Conservation (phyloP, 2,113 vertebrate genomes). For the Notarius lentiginosus region DNA sequence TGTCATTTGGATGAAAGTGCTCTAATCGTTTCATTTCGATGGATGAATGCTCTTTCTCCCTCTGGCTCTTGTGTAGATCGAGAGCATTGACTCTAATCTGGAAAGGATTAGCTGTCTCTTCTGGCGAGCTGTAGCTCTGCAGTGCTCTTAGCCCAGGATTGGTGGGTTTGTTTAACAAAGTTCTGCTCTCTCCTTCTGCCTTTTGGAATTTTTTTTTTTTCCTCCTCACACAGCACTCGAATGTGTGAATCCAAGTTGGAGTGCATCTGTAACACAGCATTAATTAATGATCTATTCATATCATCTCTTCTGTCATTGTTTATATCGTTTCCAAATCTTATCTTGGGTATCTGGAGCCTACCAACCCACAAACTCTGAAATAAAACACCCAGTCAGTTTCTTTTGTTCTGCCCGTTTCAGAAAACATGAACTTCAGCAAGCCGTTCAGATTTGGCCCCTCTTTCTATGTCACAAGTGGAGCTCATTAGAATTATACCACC, state of each 20-base stretch:
- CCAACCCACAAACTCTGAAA: no score
- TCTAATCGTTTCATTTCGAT: background rate
- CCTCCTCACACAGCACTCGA: background rate
- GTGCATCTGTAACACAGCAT: background rate
- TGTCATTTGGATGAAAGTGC: background rate
- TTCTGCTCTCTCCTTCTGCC: constrained; percentile 30
- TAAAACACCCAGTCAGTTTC: no score
- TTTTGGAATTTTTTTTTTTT: constrained; percentile 17
- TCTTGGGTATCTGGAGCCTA: no score
- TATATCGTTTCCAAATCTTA: no score
- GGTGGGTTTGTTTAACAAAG: background rate
- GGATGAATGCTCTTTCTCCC: constrained; percentile 2
- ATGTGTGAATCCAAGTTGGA: background rate
- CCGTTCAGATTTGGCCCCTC: no score
- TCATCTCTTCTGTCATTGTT: background rate
- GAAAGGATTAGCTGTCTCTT: constrained; percentile 36
- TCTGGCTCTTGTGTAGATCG: constrained; percentile 7
- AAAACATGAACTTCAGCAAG: no score
- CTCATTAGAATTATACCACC: no score
- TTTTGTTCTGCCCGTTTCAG: no score
- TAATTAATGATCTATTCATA: constrained; percentile 11
- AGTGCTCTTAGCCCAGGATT: constrained; percentile 17
- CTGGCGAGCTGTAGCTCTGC: constrained; percentile 7
- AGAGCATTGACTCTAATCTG: constrained; percentile 29
- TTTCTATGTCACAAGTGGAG: no score